phyloP scores from a whole-genome alignment of 2,888 invertebrate genomes.

The Drosophila ezoana region DNA sequence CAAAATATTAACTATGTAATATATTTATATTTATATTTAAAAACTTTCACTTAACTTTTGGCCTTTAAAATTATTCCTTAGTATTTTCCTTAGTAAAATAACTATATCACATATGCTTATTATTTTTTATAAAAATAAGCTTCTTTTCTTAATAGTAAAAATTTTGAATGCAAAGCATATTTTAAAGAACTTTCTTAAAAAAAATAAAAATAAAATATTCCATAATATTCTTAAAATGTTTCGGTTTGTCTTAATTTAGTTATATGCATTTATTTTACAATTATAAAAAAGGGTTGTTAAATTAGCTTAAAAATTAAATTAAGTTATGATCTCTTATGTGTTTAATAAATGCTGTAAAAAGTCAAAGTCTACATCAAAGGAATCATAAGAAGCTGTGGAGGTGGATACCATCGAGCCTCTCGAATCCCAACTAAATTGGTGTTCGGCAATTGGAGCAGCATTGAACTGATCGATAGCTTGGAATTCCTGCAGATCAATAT shows the following conservation, averaged over 20 bases:
- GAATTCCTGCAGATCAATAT: slow-evolving; percentile 3
- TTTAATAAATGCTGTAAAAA: slow-evolving; percentile 58
- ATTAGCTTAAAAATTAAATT: neutral
- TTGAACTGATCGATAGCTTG: slow-evolving; percentile 2
- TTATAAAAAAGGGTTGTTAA: neutral
- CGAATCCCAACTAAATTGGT: slow-evolving; percentile 35
- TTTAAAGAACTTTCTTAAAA: neutral
- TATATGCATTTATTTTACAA: neutral
- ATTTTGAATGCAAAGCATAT: no score
- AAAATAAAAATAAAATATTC: neutral
- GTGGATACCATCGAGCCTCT: slow-evolving; percentile 19
- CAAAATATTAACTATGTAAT: neutral
- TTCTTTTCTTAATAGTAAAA: no score
- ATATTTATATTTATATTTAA: neutral
- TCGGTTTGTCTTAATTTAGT: neutral
- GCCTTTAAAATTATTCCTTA: no score
- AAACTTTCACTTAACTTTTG: neutral
- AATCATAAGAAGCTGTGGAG: slow-evolving; percentile 19
- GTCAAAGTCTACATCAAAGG: slow-evolving; percentile 53
- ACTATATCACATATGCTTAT: no score
- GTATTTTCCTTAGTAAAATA: no score
- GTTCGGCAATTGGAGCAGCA: neutral
- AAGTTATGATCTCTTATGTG: slow-evolving; percentile 10
- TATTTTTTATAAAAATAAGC: no score
- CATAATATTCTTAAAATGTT: no score